Base-by-base conservation (phyloP, 1,140 invertebrate species). In the Drosophila santomea region DNA sequence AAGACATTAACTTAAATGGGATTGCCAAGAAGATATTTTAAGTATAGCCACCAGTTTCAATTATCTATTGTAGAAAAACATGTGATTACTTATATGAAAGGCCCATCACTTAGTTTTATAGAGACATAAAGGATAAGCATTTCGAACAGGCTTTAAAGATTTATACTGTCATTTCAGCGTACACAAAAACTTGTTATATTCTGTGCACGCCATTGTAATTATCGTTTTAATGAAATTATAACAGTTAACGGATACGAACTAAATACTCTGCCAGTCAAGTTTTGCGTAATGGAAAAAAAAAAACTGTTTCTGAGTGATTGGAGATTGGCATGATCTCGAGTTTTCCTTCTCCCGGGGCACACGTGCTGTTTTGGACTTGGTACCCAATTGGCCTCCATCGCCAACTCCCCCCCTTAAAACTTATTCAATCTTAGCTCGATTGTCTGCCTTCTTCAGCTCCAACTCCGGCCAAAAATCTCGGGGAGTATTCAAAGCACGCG, bases 401-500 rank as follows among this genome's bases (percentile, higher is more conserved):
- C 57, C 17, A 8, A 3, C 14, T 15, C 28, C 11, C 28, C 7
- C 12, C 63, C 15, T 41, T 20, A 35, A 4, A 52, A 64, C 45
- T 69, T 68, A 56, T 69, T 69, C 62, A 71, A 71, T 71, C 71
- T 86, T 54, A 73, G 55, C 75, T 66, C 69, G 61, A 77, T 77
- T 76, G 72, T 75, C 74, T 76, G 51, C 39, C 67, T 63, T 58
- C 55, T 72, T 60, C 41, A 32, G 28, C 78, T 69, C 54, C 10
- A 62, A 58, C 59, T 56, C 36, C 50, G 68, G 58, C 57, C 60
- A 36, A 56, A 41, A 51, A 48, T 63, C 63, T 78, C 38, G 38
- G 63, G 47, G 56, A 72, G 84, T 89, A 88, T 88, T 88, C 84
- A 88, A 88, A 89, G 84, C 84, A 88, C 84, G 84, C 84, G 80